Conservation (phyloP, 2,797 vertebrate species). For the Cyprinella venusta region DNA sequence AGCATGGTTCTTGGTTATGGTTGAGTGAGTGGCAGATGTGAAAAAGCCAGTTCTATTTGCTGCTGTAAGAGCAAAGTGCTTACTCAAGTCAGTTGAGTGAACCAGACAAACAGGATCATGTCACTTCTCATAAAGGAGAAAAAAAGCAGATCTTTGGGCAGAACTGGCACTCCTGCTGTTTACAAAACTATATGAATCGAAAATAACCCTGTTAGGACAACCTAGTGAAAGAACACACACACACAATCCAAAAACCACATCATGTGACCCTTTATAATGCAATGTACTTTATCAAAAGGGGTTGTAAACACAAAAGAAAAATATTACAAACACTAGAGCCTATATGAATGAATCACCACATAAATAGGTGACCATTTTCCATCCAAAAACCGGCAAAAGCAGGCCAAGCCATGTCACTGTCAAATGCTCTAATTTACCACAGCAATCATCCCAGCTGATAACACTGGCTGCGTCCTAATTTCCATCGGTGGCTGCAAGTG, state of each 20-base stretch:
- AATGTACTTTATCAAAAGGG: neutral
- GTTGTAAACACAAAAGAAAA: neutral
- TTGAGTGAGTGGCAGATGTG: slow-evolving; percentile 48
- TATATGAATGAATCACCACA: neutral
- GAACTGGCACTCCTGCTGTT: slow-evolving; percentile 8
- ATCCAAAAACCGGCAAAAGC: neutral
- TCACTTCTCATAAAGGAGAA: neutral
- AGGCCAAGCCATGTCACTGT: slow-evolving; percentile 39
- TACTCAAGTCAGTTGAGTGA: neutral
- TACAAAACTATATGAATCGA: slow-evolving; percentile 12
- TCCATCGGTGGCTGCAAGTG: slow-evolving; percentile 57
- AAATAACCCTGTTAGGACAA: slow-evolving; percentile 21
- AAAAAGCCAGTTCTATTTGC: slow-evolving; percentile 38
- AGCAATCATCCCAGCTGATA: slow-evolving; percentile 65
- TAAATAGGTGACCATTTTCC: neutral
- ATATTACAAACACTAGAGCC: neutral
- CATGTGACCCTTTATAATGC: neutral
- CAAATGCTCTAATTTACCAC: slow-evolving; percentile 65
- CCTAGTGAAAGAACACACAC: neutral
- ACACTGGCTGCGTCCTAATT: slow-evolving; percentile 65
- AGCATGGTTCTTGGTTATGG: slow-evolving; percentile 46
- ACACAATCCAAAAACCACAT: neutral
- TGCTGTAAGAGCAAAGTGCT: too few species aligned
- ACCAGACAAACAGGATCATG: slow-evolving; percentile 40
- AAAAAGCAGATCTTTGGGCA: neutral